Base-by-base conservation (phyloP, 2,888 invertebrate species). In the Pollenia labialis region DNA sequence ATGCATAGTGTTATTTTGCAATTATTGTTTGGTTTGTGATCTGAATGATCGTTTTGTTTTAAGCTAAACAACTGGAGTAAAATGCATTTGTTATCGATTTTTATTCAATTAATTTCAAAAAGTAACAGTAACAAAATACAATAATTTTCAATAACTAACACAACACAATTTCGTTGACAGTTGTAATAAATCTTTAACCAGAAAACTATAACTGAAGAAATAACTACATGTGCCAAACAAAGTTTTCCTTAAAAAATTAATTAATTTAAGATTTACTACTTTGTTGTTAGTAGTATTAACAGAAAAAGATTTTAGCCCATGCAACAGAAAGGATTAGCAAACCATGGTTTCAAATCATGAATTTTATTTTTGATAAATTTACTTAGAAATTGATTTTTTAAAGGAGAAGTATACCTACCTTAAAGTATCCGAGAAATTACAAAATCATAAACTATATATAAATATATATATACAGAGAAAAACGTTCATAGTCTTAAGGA, bases 171-270 rank as follows among this genome's bases (percentile, higher is more conserved):
- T 12, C 46, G 48, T 56, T 56, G n/a, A 72, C 14, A 79, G 48
- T 48, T 69, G 50, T 58, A 23, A 46, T 42, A 50, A 58, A 23
- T 40, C 23, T 18, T 58, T 18, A 40, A 32, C 4, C 48, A 46
- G n/a, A 62, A n/a, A 74, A 54, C 40, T 40, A 12, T 1, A 72
- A 80, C 12, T 4, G 64, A 68, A 77, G 82, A 88, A 40, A 8
- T 64, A 46, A 2, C 14, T 85, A 89, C 1, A 23, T 90, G 91
- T 92, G 92, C 92, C 92, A 92, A 88, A 89, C 81, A 88, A 89
- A 89, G 88, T 88, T 89, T 90, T 89, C 88, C 89, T 89, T 88
- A 54, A 46, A 69, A 46, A 89, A 88, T 6, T 90, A 89, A 88
- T 6, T 90, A 89, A 58, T 58, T 50, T 40, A 48, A 16, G 12